These are phyloP conservation scores for Picus viridis DNA, from an alignment of 2,797 vertebrate species.

Conservation along the genomic window DNA sequence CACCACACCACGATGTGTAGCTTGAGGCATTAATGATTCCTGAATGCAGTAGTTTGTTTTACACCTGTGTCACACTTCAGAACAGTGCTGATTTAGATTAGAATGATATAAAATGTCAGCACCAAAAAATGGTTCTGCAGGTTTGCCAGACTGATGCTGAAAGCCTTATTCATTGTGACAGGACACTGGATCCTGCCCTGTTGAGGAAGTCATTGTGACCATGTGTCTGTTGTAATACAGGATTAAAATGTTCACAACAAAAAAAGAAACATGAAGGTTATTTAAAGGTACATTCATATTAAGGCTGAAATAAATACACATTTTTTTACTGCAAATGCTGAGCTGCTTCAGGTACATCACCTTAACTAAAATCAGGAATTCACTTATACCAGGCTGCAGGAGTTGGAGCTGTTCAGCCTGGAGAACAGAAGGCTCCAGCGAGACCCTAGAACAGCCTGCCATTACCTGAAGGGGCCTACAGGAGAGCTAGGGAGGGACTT, in stretches of 20 bases:
- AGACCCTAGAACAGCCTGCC: too few relatives aligned
- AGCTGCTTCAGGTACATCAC: background rate
- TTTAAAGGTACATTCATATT: background rate
- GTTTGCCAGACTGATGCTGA: background rate
- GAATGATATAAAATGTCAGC: background rate
- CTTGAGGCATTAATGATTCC: background rate
- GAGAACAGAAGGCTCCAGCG: too few relatives aligned
- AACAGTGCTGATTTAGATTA: constrained; percentile 4
- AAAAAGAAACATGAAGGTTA: background rate
- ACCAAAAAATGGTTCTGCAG: background rate
- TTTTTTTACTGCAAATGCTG: background rate
- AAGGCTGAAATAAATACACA: background rate
- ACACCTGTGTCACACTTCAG: background rate
- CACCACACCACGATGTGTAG: background rate
- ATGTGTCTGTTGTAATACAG: background rate
- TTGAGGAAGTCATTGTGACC: background rate
- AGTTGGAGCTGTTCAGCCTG: too few relatives aligned
- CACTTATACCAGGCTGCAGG: background rate
- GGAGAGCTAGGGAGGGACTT: too few relatives aligned
- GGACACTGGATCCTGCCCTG: background rate
- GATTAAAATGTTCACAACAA: background rate
- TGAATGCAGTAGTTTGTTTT: background rate
- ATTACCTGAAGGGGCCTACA: too few relatives aligned
- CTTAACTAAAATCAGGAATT: background rate
- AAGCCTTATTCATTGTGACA: background rate